Conservation (phyloP, 2,113 vertebrate genomes). For the Montifringilla adamsi region DNA sequence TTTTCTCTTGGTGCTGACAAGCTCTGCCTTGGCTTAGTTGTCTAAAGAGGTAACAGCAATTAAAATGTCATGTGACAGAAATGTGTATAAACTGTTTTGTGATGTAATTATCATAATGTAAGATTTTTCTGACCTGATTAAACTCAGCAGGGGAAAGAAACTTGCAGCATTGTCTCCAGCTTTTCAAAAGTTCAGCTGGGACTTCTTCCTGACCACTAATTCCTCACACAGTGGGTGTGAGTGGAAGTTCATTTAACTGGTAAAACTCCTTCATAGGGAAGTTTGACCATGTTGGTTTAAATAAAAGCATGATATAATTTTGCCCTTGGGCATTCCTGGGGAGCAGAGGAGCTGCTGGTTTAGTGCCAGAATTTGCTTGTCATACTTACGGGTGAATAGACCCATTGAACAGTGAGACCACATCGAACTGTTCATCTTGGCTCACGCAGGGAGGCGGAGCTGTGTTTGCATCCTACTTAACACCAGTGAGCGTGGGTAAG, state of each 20-base stretch:
- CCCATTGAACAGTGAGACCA: background rate
- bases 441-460: background rate
- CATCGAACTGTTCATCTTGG: background rate
- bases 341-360: background rate
- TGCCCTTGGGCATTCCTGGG: background rate
- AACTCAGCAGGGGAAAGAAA: background rate
- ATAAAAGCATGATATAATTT: background rate
- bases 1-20: slow-evolving; percentile 11
- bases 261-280: background rate
- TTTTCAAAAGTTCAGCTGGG: background rate
- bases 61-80: slow-evolving; percentile 5
- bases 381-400: background rate
- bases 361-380: background rate
- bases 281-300: background rate
- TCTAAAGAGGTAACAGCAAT: slow-evolving; percentile 32
- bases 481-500: background rate
- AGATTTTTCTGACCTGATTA: background rate
- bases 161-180: background rate
- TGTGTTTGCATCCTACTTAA: background rate
- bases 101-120: background rate
- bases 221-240: fast-evolving
- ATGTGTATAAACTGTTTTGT: slow-evolving; percentile 27
- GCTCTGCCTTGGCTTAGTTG: slow-evolving; percentile 32
- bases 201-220: background rate
- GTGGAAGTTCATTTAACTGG: background rate